Evolutionary conservation across 2,113 vertebrate genomes (phyloP), one percentile per base, ranked within the genome.

Genomic region (Lathamus discolor): DNA sequence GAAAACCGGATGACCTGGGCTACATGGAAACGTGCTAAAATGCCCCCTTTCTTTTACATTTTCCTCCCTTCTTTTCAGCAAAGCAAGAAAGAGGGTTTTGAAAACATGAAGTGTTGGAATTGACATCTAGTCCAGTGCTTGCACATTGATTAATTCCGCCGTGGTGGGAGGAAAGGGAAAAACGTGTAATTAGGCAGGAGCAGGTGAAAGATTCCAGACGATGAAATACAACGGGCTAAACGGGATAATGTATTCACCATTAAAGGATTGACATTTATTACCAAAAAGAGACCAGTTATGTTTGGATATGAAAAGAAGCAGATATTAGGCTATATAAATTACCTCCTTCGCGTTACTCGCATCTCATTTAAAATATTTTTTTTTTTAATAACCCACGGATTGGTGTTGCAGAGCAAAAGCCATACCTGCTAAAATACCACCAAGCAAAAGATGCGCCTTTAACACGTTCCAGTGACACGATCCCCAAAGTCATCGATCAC

Each of bases 181-280:
- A 95, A 92, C 44, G 77, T 84, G 83, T 68, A 96, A 96, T 95
- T 94, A 95, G 74, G 91, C 91, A 96, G 88, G 91, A 96, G 93
- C 93, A 96, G 96, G 96, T 96, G 95, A 97, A 96, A 94, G 73
- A 96, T 75, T 95, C 91, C 95, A 96, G 92, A 93, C 48, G 81
- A 88, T 94, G 86, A 97, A 96, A 96, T 93, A 91, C 95, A 95
- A 96, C 92, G 83, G 92, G 88, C 92, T 93, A 94, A 96, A 94
- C 77, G 81, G 95, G 92, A 93, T 95, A 95, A 94, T 85, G 93
- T 91, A 94, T 94, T 96, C 95, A 90, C 88, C 88, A 91, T 89
- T 91, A 95, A 86, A 95, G 62, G 79, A 86, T 41, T 92, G 92
- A 92, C 86, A 68, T 96, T 95, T 95, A 97, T 70, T 92, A 94